Percentiles rank a stretch among this genome's conserved stretches.
Conservation (phyloP, 2,888 invertebrate species). For the Gymnocheta viridis region DNA sequence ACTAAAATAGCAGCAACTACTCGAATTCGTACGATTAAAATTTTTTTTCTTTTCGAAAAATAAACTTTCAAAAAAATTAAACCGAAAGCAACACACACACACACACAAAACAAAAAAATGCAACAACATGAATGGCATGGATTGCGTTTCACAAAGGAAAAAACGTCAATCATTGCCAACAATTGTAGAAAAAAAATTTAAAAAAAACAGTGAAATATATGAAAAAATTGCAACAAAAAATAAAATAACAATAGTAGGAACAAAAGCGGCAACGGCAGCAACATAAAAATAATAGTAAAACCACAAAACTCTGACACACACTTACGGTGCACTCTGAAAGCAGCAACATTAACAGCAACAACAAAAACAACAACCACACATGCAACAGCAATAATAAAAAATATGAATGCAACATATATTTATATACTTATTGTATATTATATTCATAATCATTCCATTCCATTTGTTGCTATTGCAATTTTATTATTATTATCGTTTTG, state of each 20-base stretch:
- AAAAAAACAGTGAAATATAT: conserved; percentile 9
- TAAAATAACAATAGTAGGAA: conserved; percentile 14
- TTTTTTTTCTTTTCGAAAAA: conserved; percentile 15
- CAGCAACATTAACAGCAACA: conserved; percentile 14
- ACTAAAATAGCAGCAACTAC: conserved; percentile 23
- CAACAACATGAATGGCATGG: conserved; percentile 64
- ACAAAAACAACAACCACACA: neutral
- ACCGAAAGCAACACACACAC: conserved; percentile 39
- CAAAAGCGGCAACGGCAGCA: conserved; percentile 54
- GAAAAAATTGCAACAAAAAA: conserved; percentile 30
- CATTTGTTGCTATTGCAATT: conserved; percentile 57
- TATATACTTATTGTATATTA: conserved; percentile 50
- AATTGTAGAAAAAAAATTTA: conserved; percentile 47
- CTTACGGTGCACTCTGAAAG: conserved; percentile 19
- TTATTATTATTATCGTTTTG: conserved; percentile 35
- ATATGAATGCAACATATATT: conserved; percentile 61
- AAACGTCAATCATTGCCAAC: conserved; percentile 66
- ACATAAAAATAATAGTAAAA: conserved; percentile 59
- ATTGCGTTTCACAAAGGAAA: conserved; percentile 64
- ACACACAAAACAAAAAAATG: conserved; percentile 15
- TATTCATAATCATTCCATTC: conserved; percentile 56
- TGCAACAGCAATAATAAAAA: conserved; percentile 21
- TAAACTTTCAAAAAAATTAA: conserved; percentile 60
- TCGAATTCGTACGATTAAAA: conserved; percentile 28
- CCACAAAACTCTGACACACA: conserved; percentile 45